phyloP scores from a whole-genome alignment of 2,888 invertebrate genomes.

The Dermolepida albohirtum region DNA sequence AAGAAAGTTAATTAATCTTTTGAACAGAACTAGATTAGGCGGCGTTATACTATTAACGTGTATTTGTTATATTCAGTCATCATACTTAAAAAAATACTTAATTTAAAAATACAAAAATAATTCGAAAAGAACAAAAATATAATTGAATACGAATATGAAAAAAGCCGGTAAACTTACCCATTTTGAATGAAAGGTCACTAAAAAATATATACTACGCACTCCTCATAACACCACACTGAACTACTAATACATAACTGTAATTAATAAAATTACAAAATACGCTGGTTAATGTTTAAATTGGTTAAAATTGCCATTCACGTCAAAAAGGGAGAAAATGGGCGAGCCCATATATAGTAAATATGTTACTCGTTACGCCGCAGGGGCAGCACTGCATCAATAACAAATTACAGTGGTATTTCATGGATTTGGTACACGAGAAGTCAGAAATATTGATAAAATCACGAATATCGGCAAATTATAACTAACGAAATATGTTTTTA shows the following conservation, averaged over 20 bases:
- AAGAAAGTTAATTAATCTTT: too few relatives aligned
- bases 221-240: slow-evolving; percentile 50
- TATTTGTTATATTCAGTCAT: background rate
- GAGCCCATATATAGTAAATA: slow-evolving; percentile 56
- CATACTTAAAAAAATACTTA: background rate
- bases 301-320: slow-evolving; percentile 55
- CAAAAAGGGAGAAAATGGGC: slow-evolving; percentile 59
- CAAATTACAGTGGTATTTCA: slow-evolving; percentile 42
- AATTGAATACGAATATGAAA: background rate
- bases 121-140: background rate
- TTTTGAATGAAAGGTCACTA: slow-evolving; percentile 52
- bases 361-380: slow-evolving; percentile 43
- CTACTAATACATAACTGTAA: slow-evolving; percentile 49
- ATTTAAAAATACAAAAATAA: slow-evolving; percentile 1
- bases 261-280: slow-evolving; percentile 50
- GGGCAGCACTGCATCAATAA: slow-evolving; percentile 48
- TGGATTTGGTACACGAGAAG: background rate
- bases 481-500: too few relatives aligned
- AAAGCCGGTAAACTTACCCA: slow-evolving; percentile 57
- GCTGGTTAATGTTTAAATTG: slow-evolving; percentile 52
- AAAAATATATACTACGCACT: slow-evolving; percentile 20
- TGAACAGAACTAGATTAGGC: too few relatives aligned
- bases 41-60: too few relatives aligned
- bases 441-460: too few relatives aligned
- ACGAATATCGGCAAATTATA: too few relatives aligned